Conservation (phyloP, 2,888 invertebrate genomes). For the Diadegma fenestrale region DNA sequence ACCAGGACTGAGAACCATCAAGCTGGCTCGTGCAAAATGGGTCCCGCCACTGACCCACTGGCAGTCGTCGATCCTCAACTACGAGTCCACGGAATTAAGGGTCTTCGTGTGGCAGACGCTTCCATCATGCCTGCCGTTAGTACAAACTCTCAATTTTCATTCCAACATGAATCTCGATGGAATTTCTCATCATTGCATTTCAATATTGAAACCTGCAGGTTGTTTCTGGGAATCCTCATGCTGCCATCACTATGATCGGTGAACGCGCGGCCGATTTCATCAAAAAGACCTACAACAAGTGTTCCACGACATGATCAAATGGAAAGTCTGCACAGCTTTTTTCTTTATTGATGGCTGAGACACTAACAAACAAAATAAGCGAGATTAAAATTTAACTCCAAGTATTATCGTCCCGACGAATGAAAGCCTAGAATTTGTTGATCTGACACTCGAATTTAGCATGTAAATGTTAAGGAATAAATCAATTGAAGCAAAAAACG, state of each 20-base stretch:
- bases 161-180: background rate
- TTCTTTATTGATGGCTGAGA: background rate
- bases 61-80: slow-evolving; percentile 91
- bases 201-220: slow-evolving; percentile 72
- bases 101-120: slow-evolving; percentile 86
- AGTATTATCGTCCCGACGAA: background rate
- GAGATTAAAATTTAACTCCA: background rate
- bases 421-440: background rate
- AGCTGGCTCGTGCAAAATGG: slow-evolving; percentile 93
- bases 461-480: background rate
- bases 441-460: background rate
- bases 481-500: background rate
- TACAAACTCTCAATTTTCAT: background rate
- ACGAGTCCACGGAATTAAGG: slow-evolving; percentile 87
- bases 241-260: slow-evolving; percentile 87
- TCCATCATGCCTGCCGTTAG: slow-evolving; percentile 87
- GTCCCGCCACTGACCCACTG: slow-evolving; percentile 88
- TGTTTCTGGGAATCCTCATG: slow-evolving; percentile 86
- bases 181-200: background rate
- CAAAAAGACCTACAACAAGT: slow-evolving; percentile 72
- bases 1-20: slow-evolving; percentile 94
- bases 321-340: background rate
- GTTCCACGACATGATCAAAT: slow-evolving; percentile 22
- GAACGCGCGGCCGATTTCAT: slow-evolving; percentile 87
- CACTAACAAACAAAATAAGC: background rate